phyloP scores from a whole-genome alignment of 2,888 invertebrate species.

The Brachyopa scutellaris region DNA sequence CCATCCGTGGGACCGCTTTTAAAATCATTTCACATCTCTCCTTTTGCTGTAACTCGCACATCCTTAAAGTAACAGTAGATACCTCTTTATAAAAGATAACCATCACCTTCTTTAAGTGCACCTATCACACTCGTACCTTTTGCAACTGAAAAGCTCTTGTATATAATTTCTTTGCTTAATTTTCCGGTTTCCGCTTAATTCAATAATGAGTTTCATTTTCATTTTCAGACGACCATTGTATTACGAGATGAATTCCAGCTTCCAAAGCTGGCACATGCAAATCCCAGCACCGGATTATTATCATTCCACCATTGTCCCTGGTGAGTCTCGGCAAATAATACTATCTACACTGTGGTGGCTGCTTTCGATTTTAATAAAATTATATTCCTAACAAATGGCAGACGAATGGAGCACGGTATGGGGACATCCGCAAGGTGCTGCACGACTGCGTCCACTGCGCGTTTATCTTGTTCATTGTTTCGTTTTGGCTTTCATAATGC shows the following conservation, averaged over 20 bases:
- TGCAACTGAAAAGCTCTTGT: constrained; percentile 39
- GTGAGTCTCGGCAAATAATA: constrained; percentile 66
- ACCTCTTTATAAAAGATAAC: background rate
- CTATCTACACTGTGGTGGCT: constrained; percentile 22
- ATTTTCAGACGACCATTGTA: constrained; percentile 51
- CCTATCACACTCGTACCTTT: background rate
- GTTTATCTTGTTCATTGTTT: constrained; percentile 67
- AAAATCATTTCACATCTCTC: background rate
- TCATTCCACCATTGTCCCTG: constrained; percentile 52
- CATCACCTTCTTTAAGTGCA: background rate
- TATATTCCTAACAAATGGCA: constrained; percentile 66
- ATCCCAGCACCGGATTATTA: constrained; percentile 29
- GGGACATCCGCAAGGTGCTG: constrained; percentile 59
- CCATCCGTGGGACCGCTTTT: too few species aligned
- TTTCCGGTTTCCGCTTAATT: constrained; percentile 74
- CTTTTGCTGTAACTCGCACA: background rate
- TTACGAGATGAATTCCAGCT: constrained; percentile 48
- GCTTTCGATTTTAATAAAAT: constrained; percentile 72
- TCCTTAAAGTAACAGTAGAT: background rate
- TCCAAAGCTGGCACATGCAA: background rate
- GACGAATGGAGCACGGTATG: constrained; percentile 52
- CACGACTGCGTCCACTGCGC: background rate
- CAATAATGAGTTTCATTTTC: constrained; percentile 73
- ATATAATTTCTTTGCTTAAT: constrained; percentile 73
- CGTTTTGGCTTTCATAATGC: constrained; percentile 59